Conservation (phyloP, 2,113 vertebrate species). For the Lycaon pictus region DNA sequence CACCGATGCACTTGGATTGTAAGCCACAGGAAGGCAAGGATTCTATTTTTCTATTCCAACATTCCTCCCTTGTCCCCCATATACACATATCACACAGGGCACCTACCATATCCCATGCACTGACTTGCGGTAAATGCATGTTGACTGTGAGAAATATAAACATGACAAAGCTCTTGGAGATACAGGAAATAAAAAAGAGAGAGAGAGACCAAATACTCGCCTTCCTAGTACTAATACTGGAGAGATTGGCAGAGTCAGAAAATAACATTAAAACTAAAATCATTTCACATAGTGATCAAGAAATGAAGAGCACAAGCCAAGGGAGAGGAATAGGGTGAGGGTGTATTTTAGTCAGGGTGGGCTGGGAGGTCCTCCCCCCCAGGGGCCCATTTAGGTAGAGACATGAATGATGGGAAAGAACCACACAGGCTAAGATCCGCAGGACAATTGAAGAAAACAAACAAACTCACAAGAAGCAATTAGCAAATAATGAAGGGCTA, state of each 20-base stretch:
- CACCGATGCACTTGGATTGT: not conserved
- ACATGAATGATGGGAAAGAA: not conserved
- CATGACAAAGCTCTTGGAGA: not conserved
- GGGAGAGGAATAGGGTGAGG: not conserved
- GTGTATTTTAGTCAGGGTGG: not conserved
- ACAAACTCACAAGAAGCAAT: not conserved
- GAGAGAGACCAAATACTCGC: not conserved
- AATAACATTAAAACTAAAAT: not conserved
- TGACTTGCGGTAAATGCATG: not conserved
- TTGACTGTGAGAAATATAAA: not conserved
- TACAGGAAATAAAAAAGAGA: not conserved
- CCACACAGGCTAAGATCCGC: not conserved
- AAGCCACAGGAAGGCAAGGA: not conserved
- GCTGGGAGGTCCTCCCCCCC: not conserved
- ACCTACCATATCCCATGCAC: not conserved
- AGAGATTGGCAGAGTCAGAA: not conserved
- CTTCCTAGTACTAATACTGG: not conserved
- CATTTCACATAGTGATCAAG: not conserved
- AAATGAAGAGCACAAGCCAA: not conserved
- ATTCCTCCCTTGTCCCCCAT: not conserved
- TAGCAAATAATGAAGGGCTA: not conserved
- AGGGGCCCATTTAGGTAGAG: not conserved
- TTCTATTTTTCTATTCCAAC: not conserved
- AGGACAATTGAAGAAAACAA: not conserved
- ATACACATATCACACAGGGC: too few species aligned